A percentile compares a stretch with the other conserved stretches of the same genome.
Conservation (phyloP, 2,797 vertebrate species). For the Orestias chungarensis region DNA sequence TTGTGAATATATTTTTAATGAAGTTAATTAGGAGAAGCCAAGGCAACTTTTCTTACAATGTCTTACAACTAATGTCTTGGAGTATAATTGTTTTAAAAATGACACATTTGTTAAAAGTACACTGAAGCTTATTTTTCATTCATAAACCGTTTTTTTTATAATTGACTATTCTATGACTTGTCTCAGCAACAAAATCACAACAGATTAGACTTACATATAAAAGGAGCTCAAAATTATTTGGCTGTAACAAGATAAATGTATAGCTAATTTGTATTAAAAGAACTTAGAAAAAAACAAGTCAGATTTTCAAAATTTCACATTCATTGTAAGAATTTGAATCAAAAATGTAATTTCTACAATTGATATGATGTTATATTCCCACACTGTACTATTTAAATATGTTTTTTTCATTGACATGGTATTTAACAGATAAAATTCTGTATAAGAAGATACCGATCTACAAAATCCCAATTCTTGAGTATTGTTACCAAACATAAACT, state of each 20-base stretch:
- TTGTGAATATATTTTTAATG: not conserved
- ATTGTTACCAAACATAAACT: no score
- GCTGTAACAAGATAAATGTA: not conserved
- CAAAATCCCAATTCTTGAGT: no score
- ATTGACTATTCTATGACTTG: not conserved
- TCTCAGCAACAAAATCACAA: not conserved
- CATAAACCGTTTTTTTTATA: no score
- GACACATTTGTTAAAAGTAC: no score
- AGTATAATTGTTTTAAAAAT: no score
- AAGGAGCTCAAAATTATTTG: not conserved
- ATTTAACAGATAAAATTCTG: not conserved
- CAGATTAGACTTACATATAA: not conserved
- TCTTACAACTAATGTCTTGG: no score
- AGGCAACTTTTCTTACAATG: no score
- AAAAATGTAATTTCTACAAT: no score
- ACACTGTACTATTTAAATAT: not conserved
- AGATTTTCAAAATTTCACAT: not conserved
- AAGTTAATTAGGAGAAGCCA: not conserved
- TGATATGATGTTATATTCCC: no score
- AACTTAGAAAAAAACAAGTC: not conserved
- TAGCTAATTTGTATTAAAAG: no score
- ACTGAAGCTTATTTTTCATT: no score
- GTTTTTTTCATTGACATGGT: not conserved
- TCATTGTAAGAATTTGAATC: not conserved
- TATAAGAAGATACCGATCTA: not conserved